Base-by-base conservation (phyloP, 1,140 invertebrate species). In the Diorhabda elongata region DNA sequence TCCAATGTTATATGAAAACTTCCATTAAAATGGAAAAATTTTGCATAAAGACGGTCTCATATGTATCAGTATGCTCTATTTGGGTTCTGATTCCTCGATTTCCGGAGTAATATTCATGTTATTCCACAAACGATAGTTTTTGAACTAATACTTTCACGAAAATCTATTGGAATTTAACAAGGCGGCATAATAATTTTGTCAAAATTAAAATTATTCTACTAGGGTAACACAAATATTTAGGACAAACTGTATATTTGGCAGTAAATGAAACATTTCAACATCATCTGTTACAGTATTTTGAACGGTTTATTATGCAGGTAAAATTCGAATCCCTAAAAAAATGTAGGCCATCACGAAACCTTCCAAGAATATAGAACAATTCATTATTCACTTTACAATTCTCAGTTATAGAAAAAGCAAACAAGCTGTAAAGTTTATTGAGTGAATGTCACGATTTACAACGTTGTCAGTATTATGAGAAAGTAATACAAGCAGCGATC, bases 351-450 rank as follows among this genome's bases (percentile, higher is more conserved):
- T 52, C 9, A 41, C 9, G 11, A 7, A 43, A 43, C 65, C 65
- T 67, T 67, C 65, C 43, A n/a, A 44, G 65, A 67, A 67, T 59
- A 67, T 67, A 42, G 58, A 67, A 67, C 65, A 67, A 67, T 67
- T 43, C 65, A 67, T 67, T 61, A 47, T 67, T 42, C 65, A 60
- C 57, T 67, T 59, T 59, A 67, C 58, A 52, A 52, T 42, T 9
- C 3, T 9, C 5, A 59, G 65, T 58, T 52, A 52, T n/a, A 52
- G 47, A 67, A 67, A 67, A 58, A 59, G 43, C 26, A 67, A 58
- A 59, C 11, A 47, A 42, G 65, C 44, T 58, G 57, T 67, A 67
- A 67, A 67, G 57, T 58, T 67, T 67, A 42, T 42, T 42, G 47
- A 52, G n/a, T 52, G 47, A 52, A 6, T 52, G 47, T 52, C 47